Evolutionary conservation across 2,113 vertebrate species (phyloP).

Genomic region (Tympanuchus pallidicinctus): DNA sequence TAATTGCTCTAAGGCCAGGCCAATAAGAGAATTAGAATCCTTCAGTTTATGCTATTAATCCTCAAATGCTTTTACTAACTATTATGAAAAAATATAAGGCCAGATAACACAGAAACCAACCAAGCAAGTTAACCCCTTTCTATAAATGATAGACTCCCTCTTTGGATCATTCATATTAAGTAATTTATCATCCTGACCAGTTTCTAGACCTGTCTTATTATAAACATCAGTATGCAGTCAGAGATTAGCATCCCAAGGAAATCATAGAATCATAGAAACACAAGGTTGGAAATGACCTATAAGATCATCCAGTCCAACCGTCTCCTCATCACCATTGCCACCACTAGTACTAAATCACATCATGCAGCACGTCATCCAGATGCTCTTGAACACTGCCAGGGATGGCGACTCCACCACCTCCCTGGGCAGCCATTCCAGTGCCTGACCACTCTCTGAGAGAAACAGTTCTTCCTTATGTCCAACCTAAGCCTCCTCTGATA

Average conservation of each 20-base stretch:
- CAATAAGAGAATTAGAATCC: neutral
- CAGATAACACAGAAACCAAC: neutral
- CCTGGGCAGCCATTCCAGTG: too few species aligned
- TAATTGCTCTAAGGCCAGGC: neutral
- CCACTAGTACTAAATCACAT: too few species aligned
- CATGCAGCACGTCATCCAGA: too few species aligned
- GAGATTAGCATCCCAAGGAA: neutral
- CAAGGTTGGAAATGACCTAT: too few species aligned
- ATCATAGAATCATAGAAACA: too few species aligned
- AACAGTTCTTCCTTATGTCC: too few species aligned
- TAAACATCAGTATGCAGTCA: neutral
- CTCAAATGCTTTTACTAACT: neutral
- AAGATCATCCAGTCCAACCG: too few species aligned
- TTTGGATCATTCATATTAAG: neutral
- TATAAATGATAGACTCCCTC: neutral
- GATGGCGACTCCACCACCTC: too few species aligned
- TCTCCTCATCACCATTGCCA: too few species aligned
- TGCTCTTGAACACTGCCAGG: too few species aligned
- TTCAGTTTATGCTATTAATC: neutral
- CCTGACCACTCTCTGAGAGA: too few species aligned
- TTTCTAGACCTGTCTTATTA: neutral
- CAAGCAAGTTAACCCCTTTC: neutral
- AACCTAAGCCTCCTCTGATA: too few species aligned
- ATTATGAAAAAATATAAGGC: neutral
- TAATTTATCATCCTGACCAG: neutral